Evolutionary conservation across 2,888 invertebrate species (phyloP).

Genomic region (Acanthococcus lagerstroemiae): DNA sequence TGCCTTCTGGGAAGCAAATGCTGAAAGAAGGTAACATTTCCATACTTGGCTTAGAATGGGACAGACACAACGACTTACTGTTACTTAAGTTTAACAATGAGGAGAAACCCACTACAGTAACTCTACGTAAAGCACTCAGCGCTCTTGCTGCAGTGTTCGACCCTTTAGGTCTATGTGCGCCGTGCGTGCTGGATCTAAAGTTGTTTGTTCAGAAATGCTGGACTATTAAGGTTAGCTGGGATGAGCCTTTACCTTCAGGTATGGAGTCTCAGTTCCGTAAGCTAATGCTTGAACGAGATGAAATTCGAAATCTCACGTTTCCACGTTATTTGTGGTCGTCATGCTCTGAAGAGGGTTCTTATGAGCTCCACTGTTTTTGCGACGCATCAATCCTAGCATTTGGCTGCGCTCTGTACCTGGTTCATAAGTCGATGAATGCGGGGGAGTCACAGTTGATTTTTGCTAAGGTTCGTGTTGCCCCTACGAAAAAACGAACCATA

Average conservation of each 20-base stretch:
- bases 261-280: neutral
- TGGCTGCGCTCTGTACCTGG: neutral
- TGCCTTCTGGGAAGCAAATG: neutral
- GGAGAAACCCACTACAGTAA: neutral
- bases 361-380: neutral
- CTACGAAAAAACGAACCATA: neutral
- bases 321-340: neutral
- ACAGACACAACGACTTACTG: neutral
- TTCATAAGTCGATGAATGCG: neutral
- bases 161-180: neutral
- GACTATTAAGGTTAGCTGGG: neutral
- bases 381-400: neutral
- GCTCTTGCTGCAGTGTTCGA: neutral
- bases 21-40: neutral
- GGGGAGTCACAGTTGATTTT: neutral
- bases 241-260: neutral
- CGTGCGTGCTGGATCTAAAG: neutral
- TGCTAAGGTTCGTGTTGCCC: neutral
- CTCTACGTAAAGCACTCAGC: neutral
- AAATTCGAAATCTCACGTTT: neutral
- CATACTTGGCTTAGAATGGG: neutral
- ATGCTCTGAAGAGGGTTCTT: neutral
- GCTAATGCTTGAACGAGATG: neutral
- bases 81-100: neutral
- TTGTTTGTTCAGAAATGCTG: neutral